These are phyloP conservation scores for Schlechtendalia chinensis DNA, from an alignment of 1,140 invertebrate species.

Conservation along the genomic window DNA sequence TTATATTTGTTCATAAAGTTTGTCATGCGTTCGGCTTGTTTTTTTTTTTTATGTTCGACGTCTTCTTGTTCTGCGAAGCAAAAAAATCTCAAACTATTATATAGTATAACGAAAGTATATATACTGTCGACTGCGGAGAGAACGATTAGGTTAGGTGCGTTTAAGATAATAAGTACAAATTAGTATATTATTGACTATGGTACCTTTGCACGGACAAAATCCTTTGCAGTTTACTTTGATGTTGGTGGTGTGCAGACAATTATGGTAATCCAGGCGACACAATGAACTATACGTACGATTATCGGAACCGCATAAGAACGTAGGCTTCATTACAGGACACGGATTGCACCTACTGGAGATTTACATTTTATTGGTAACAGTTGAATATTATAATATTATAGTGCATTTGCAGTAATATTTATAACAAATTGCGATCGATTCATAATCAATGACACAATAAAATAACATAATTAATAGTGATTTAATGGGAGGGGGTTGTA, in stretches of 20 bases:
- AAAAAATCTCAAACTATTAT: constrained; percentile 7
- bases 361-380: constrained; percentile 20
- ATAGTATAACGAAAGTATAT: no score
- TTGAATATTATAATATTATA: background rate
- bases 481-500: no score
- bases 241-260: constrained; percentile 77
- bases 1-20: constrained; percentile 66
- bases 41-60: constrained; percentile 63
- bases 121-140: no score
- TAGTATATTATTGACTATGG: constrained; percentile 50
- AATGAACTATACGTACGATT: constrained; percentile 90
- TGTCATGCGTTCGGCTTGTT: constrained; percentile 63
- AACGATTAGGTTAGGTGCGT: no score
- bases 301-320: constrained; percentile 84
- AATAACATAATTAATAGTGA: background rate
- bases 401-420: background rate
- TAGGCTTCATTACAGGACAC: constrained; percentile 74
- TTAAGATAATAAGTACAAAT: no score
- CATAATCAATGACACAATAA: background rate
- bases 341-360: constrained; percentile 67
- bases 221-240: constrained; percentile 79
- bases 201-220: constrained; percentile 85
- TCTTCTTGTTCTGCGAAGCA: constrained; percentile 59
- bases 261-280: constrained; percentile 85
- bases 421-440: background rate